Evolutionary conservation across 2,113 vertebrate genomes (phyloP).

Genomic region (Bambusicola thoracicus): DNA sequence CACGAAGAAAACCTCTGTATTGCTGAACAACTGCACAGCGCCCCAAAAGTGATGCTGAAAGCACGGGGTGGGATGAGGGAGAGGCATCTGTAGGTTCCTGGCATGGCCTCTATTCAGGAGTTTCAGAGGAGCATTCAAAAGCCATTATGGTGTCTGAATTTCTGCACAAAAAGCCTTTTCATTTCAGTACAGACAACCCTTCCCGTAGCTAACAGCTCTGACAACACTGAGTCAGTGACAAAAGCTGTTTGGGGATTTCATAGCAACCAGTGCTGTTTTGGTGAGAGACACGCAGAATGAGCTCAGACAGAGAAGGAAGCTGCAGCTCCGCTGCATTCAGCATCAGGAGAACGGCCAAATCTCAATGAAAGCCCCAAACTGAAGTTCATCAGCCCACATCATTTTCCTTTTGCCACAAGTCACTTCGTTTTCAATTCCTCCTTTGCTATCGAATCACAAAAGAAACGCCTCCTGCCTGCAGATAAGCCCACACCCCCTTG

Average conservation of each 20-base stretch:
- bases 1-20: not conserved
- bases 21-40: not conserved
- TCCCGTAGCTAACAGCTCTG: not conserved
- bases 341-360: constrained; percentile 32
- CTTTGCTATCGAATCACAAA: constrained; percentile 27
- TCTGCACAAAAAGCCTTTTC: constrained; percentile 43
- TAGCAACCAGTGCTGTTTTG: constrained; percentile 70
- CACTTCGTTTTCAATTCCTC: not conserved
- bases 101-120: not conserved
- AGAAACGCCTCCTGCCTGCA: constrained; percentile 5
- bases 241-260: constrained; percentile 56
- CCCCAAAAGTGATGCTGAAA: not conserved
- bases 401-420: constrained; percentile 49
- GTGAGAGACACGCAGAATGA: constrained; percentile 55
- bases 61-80: not conserved
- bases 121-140: not conserved
- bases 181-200: constrained; percentile 20
- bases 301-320: constrained; percentile 46
- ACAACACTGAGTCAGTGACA: constrained; percentile 31
- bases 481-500: constrained; percentile 34
- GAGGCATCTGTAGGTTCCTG: not conserved
- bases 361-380: constrained; percentile 5
- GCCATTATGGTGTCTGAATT: not conserved
- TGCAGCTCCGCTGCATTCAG: constrained; percentile 47
- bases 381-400: constrained; percentile 49